Conservation (phyloP, 2,888 invertebrate species). For the Ichneumoninae sp. region DNA sequence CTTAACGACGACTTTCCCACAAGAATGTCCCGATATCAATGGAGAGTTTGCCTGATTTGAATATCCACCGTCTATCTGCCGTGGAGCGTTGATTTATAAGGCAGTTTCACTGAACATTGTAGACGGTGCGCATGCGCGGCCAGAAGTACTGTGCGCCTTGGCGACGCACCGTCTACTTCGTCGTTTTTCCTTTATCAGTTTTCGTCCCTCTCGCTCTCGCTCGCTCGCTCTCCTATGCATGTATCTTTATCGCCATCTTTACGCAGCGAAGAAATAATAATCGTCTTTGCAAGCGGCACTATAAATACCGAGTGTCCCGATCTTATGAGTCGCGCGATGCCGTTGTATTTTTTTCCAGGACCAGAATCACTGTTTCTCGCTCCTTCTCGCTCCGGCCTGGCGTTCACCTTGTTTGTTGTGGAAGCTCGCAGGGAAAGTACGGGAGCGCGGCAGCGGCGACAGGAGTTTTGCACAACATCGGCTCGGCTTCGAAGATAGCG, state of each 20-base stretch:
- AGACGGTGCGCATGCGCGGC: conserved; percentile 12
- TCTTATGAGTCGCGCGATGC: conserved; percentile 70
- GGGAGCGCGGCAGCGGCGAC: background rate
- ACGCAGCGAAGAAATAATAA: conserved; percentile 68
- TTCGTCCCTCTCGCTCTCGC: conserved; percentile 5
- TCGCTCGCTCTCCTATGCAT: background rate
- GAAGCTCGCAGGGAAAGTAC: background rate
- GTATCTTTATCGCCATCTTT: conserved; percentile 34
- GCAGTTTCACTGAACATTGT: conserved; percentile 56
- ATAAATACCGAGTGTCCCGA: conserved; percentile 74
- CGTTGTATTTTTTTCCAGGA: conserved; percentile 67
- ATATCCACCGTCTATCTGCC: conserved; percentile 54
- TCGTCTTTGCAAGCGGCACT: conserved; percentile 73
- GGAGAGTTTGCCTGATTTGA: conserved; percentile 65
- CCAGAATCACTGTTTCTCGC: conserved; percentile 67
- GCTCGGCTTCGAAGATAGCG: conserved; percentile 42
- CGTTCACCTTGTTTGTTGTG: background rate
- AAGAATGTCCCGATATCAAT: conserved; percentile 62
- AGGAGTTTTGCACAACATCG: conserved; percentile 44
- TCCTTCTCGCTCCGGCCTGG: conserved; percentile 26
- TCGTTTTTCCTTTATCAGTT: conserved; percentile 42
- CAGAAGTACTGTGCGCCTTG: conserved; percentile 37
- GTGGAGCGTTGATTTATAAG: conserved; percentile 60
- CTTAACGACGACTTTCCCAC: conserved; percentile 54
- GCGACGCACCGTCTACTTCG: conserved; percentile 54